These are phyloP conservation scores for Drosophila biarmipes DNA, from an alignment of 1,140 invertebrate species.

Conservation along the genomic window DNA sequence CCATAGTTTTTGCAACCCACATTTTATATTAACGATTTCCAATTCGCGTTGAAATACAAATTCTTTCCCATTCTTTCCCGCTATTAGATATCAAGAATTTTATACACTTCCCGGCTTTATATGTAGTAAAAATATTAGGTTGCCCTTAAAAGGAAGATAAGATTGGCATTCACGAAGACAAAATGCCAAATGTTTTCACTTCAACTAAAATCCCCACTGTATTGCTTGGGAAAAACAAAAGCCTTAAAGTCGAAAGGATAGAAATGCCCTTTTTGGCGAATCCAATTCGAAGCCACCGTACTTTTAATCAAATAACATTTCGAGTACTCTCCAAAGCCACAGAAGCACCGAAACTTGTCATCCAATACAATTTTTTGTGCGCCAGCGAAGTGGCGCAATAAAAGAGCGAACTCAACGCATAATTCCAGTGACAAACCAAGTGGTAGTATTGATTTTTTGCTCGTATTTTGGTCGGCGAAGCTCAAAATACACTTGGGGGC, in stretches of 20 bases:
- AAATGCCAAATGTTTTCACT: neutral
- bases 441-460: conserved; percentile 59
- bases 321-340: neutral
- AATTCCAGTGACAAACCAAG: conserved; percentile 57
- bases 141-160: conserved; percentile 1
- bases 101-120: conserved; percentile 7
- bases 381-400: conserved; percentile 3
- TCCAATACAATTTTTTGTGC: conserved; percentile 2
- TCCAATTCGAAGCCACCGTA: conserved; percentile 9
- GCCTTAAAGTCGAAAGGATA: conserved; percentile 2
- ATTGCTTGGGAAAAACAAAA: neutral
- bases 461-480: conserved; percentile 13
- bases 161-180: neutral
- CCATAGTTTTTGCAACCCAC: neutral
- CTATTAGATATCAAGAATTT: conserved; percentile 23
- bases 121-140: neutral
- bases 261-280: neutral
- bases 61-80: neutral
- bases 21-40: too few species aligned
- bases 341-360: conserved; percentile 7
- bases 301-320: conserved; percentile 27
- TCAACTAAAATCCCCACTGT: neutral
- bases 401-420: conserved; percentile 33
- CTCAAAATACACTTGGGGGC: neutral
- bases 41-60: too few species aligned